These are phyloP conservation scores for Coleophora deauratella DNA, from an alignment of 2,888 invertebrate genomes.

Conservation along the genomic window DNA sequence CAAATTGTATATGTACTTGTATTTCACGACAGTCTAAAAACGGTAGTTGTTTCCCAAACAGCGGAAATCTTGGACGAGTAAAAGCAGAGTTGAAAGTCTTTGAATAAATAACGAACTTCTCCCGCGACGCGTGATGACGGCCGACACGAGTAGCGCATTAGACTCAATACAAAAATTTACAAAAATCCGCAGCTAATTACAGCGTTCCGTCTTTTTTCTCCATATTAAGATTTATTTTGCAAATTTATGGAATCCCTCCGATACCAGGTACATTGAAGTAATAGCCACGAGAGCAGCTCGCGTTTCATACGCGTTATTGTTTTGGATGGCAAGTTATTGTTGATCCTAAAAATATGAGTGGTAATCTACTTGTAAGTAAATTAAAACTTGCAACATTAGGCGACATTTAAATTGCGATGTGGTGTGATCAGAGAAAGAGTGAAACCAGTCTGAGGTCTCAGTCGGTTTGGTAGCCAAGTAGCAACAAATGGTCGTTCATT, in stretches of 20 bases:
- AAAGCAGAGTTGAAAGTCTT: conserved; percentile 54
- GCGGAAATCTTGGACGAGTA: conserved; percentile 43
- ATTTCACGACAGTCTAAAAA: conserved; percentile 26
- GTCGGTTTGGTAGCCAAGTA: conserved; percentile 27
- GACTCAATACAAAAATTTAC: conserved; percentile 48
- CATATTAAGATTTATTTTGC: conserved; percentile 15
- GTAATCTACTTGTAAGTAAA: too few species aligned
- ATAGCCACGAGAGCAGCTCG: too few species aligned
- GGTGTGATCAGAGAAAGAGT: conserved; percentile 19
- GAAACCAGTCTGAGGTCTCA: conserved; percentile 16
- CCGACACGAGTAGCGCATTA: conserved; percentile 72
- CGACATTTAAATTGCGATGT: too few species aligned
- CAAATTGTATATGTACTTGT: too few species aligned
- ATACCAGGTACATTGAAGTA: too few species aligned
- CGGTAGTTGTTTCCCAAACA: conserved; percentile 28
- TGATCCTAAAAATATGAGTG: too few species aligned
- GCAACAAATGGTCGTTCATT: conserved; percentile 50
- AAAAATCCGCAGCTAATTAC: conserved; percentile 53
- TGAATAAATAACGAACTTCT: conserved; percentile 71
- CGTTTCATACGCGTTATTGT: too few species aligned
- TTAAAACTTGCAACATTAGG: too few species aligned
- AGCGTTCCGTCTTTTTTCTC: conserved; percentile 21
- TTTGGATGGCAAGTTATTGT: too few species aligned
- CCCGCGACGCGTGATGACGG: conserved; percentile 71
- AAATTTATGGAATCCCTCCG: conserved; percentile 22